phyloP scores from a whole-genome alignment of 2,113 vertebrate genomes.

The Osmerus mordax region DNA sequence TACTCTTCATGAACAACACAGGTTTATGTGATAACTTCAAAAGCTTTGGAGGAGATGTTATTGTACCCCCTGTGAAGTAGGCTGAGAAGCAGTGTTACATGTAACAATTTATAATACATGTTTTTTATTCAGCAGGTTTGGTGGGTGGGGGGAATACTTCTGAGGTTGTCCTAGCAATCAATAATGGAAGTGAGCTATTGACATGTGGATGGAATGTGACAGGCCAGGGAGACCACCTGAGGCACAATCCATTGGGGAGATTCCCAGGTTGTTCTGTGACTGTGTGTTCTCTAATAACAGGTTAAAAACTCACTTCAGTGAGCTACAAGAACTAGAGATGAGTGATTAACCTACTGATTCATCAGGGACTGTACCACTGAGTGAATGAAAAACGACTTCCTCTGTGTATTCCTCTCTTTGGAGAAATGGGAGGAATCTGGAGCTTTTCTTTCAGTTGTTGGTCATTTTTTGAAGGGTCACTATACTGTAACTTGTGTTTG shows the following conservation, averaged over 20 bases:
- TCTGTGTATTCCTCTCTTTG: too few relatives aligned
- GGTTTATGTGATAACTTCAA: neutral
- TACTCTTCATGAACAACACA: neutral
- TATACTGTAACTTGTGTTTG: too few relatives aligned
- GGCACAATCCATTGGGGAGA: constrained; percentile 14
- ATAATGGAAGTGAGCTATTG: constrained; percentile 63
- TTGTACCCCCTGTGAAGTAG: constrained; percentile 7
- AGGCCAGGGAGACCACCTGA: constrained; percentile 36
- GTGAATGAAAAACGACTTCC: too few relatives aligned
- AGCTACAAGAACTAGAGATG: neutral
- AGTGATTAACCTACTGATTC: constrained; percentile 40
- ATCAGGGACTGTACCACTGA: neutral
- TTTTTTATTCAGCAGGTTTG: constrained; percentile 31
- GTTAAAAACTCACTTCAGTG: neutral
- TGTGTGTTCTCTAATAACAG: neutral
- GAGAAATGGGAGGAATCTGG: too few relatives aligned
- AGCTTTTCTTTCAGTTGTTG: too few relatives aligned
- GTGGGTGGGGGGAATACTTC: constrained; percentile 33
- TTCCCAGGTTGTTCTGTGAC: too few relatives aligned
- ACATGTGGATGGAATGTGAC: constrained; percentile 51
- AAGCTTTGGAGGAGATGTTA: neutral
- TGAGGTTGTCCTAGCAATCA: constrained; percentile 36
- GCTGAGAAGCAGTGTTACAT: constrained; percentile 5
- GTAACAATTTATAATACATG: constrained; percentile 55
- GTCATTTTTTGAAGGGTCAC: too few relatives aligned